phyloP scores from a whole-genome alignment of 2,797 vertebrate genomes.

The Morus bassanus region DNA sequence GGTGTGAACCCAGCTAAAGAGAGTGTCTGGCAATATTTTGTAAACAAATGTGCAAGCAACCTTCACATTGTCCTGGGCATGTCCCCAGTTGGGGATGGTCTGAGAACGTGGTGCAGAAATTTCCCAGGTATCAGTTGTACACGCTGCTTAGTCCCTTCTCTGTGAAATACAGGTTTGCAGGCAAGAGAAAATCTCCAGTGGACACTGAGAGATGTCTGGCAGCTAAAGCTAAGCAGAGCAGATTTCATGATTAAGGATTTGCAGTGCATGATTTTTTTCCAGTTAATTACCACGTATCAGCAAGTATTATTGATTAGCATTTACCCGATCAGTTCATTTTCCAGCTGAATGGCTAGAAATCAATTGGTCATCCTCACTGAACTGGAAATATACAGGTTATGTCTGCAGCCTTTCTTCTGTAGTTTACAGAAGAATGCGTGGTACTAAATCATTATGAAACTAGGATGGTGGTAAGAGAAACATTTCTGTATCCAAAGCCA shows the following conservation, averaged over 20 bases:
- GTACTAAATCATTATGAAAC: background rate
- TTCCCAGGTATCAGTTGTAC: slow-evolving; percentile 85
- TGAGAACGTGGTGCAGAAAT: slow-evolving; percentile 93
- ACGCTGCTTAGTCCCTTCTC: background rate
- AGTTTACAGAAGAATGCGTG: background rate
- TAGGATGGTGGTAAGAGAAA: background rate
- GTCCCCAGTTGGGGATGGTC: slow-evolving; percentile 91
- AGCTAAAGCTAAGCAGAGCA: background rate
- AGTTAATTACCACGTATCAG: background rate
- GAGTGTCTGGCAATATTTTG: slow-evolving; percentile 92
- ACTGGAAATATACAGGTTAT: background rate
- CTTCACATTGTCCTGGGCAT: slow-evolving; percentile 94
- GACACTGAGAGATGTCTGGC: background rate
- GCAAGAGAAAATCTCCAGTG: background rate
- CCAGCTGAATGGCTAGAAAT: slow-evolving; percentile 9
- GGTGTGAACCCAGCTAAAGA: slow-evolving; percentile 87
- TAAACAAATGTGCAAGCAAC: slow-evolving; percentile 92
- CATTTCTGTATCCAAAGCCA: background rate
- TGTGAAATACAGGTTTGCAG: background rate
- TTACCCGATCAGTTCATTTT: slow-evolving; percentile 47
- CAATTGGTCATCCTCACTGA: background rate
- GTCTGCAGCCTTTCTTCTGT: background rate
- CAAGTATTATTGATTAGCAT: slow-evolving; percentile 30
- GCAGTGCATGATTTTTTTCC: background rate
- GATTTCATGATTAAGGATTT: background rate